These are phyloP conservation scores for Chymomyza amoena DNA, from an alignment of 2,888 invertebrate species.

Conservation along the genomic window DNA sequence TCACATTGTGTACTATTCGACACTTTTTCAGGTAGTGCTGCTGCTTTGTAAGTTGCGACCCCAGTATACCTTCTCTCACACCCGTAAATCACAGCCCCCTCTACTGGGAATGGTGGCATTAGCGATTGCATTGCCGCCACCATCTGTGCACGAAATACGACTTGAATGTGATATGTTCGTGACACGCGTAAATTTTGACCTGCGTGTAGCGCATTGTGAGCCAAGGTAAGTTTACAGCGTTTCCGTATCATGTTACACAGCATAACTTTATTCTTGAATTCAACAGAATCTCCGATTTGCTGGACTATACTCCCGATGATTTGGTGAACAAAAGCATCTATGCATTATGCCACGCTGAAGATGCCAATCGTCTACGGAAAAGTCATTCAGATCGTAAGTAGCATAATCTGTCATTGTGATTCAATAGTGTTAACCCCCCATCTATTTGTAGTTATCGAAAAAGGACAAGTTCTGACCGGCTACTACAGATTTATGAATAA, in stretches of 20 bases:
- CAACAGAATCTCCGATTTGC: conserved; percentile 91
- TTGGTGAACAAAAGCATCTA: conserved; percentile 95
- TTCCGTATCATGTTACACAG: not conserved
- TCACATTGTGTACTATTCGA: conserved; percentile 5
- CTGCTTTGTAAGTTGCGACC: conserved; percentile 94
- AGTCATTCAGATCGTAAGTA: conserved; percentile 97
- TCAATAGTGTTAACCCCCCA: not conserved
- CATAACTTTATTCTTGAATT: conserved; percentile 9
- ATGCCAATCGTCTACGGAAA: conserved; percentile 94
- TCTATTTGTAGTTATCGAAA: conserved; percentile 89
- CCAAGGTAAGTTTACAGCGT: conserved; percentile 85
- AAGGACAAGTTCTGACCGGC: conserved; percentile 97
- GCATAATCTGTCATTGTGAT: not conserved
- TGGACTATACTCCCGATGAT: conserved; percentile 96
- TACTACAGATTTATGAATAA: conserved; percentile 98
- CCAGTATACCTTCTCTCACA: conserved; percentile 94
- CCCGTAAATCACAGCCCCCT: conserved; percentile 91
- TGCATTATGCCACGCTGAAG: conserved; percentile 96
- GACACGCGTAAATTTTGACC: conserved; percentile 96
- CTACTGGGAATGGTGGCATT: conserved; percentile 95
- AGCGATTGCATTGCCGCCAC: conserved; percentile 97
- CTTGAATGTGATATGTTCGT: conserved; percentile 98
- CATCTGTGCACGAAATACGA: conserved; percentile 97
- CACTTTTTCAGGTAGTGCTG: conserved; percentile 88
- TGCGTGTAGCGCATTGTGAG: conserved; percentile 97